These are phyloP conservation scores for Drosophila melanica DNA, from an alignment of 1,140 invertebrate genomes.

Conservation along the genomic window DNA sequence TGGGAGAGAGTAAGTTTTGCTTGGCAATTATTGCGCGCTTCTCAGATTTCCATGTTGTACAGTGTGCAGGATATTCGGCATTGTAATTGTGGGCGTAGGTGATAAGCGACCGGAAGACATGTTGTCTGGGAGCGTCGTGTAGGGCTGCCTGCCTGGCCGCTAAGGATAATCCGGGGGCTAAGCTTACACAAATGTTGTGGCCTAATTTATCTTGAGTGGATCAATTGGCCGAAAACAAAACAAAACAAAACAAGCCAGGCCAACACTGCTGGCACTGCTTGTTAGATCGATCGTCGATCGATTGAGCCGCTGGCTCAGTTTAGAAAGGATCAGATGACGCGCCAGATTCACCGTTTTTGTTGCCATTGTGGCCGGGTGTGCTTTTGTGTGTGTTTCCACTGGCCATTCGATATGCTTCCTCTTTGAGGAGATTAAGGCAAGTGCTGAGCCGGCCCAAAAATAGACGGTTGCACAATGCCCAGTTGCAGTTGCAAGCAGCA, in stretches of 20 bases:
- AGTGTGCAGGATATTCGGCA: not conserved
- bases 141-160: not conserved
- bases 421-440: slow-evolving; percentile 60
- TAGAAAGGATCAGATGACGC: slow-evolving; percentile 29
- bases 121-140: slow-evolving; percentile 42
- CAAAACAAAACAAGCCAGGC: slow-evolving; percentile 13
- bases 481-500: slow-evolving; percentile 19
- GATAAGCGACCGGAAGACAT: slow-evolving; percentile 63
- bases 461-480: slow-evolving; percentile 70
- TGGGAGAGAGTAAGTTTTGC: slow-evolving; percentile 1
- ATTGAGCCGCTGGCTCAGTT: slow-evolving; percentile 24
- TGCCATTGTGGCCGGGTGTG: slow-evolving; percentile 69
- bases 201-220: slow-evolving; percentile 79
- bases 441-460: slow-evolving; percentile 35
- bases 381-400: slow-evolving; percentile 48
- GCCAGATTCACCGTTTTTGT: slow-evolving; percentile 19
- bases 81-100: slow-evolving; percentile 8
- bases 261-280: not conserved
- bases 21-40: slow-evolving; percentile 7
- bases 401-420: not conserved
- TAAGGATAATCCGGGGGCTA: slow-evolving; percentile 57
- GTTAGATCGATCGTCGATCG: slow-evolving; percentile 19
- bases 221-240: slow-evolving; percentile 58
- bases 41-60: too few relatives aligned
- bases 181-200: slow-evolving; percentile 78